A percentile compares a stretch with the other conserved stretches of the same genome.
These are phyloP conservation scores for Chelon labrosus DNA, from an alignment of 2,797 vertebrate genomes.

Conservation along the genomic window DNA sequence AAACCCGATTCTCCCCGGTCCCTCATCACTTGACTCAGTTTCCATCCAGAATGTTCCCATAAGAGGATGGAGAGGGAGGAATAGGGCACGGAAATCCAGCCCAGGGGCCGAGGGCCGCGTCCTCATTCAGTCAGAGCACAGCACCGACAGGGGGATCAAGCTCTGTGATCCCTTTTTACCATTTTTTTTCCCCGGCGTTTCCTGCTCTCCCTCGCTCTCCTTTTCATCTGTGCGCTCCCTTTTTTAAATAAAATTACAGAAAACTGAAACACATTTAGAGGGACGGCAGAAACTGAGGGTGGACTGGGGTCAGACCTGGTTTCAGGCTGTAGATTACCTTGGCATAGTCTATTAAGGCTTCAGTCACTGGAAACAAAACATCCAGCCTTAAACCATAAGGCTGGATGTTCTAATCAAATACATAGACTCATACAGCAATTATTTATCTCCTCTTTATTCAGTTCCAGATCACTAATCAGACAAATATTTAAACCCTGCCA, in stretches of 20 bases:
- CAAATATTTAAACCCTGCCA: not conserved
- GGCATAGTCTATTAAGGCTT: not conserved
- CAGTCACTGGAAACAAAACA: not conserved
- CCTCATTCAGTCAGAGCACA: conserved; percentile 69
- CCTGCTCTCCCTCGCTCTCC: conserved; percentile 18
- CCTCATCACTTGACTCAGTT: conserved; percentile 73
- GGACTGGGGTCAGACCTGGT: not conserved
- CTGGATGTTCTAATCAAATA: not conserved
- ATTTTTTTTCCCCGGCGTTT: conserved; percentile 19
- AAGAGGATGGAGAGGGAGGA: conserved; percentile 57
- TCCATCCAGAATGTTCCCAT: conserved; percentile 53
- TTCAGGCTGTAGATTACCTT: not conserved
- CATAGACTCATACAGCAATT: not conserved
- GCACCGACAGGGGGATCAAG: conserved; percentile 16
- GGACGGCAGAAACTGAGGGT: not conserved
- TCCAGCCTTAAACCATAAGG: not conserved
- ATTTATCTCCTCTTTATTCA: not conserved
- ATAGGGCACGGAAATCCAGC: conserved; percentile 50
- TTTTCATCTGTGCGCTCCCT: conserved; percentile 3
- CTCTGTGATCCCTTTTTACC: conserved; percentile 6
- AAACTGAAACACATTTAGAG: not conserved
- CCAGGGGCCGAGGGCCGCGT: conserved; percentile 43
- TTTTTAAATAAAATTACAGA: not conserved
- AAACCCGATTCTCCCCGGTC: conserved; percentile 73
- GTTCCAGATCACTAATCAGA: not conserved